Evolutionary conservation across 2,888 invertebrate species (phyloP), one percentile per base, ranked within the genome.

Genomic region (Platynereis dumerilii): DNA sequence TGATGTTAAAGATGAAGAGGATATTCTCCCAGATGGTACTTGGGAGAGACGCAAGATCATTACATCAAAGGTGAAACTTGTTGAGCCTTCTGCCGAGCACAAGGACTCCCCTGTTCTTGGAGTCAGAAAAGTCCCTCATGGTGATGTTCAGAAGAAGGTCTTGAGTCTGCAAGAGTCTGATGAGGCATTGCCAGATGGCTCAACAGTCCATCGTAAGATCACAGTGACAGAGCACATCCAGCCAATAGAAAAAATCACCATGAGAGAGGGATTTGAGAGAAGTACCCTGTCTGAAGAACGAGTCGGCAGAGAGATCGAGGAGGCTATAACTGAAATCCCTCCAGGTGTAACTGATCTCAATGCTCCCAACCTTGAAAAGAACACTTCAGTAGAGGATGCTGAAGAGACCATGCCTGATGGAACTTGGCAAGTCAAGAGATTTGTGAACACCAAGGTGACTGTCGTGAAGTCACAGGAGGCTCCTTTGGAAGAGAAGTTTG

Each of bases 231-330:
- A 53, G 20, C 58, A 64, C 45, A 39, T 27, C 17, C 34, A 28
- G 15, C 55, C 67, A 28, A 39, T 60, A n/a, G 55, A 42, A 29
- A 56, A 58, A 28, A 62, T 44, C 3, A 64, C 58, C 15, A 17
- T 42, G 2, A 44, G 48, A 24, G 60, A 53, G 27, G 65, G 57
- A 39, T 20, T 59, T 20, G 63, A 60, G 48, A 64, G 55, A n/a
- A 42, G 54, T 26, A 58, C 63, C 10, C 29, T 29, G n/a, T 27
- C 45, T 24, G 34, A 44, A 26, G 64, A 54, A 29, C 22, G 53
- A 28, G 60, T 64, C 15, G 67, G 67, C 2, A 64, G 52, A 22
- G 65, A 66, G 34, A 29, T 67, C 24, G 60, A 57, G 15, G 64
- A 64, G 62, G 64, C 58, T 27, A 26, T 67, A 7, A 58, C 54